A percentile compares a stretch with the other conserved stretches of the same genome.
Evolutionary conservation across 2,797 vertebrate genomes (phyloP).

Genomic region (Eupleurogrammus muticus): DNA sequence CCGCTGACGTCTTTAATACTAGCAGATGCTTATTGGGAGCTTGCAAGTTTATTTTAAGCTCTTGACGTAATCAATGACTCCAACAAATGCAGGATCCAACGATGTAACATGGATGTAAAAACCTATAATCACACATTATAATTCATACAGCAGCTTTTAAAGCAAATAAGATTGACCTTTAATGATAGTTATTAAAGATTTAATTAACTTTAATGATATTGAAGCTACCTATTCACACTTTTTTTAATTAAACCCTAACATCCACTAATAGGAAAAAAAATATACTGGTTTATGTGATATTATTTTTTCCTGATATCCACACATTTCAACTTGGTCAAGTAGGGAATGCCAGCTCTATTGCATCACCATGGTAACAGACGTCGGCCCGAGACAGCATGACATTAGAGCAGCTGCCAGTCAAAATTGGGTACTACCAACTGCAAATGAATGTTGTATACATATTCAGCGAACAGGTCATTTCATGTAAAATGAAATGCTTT

Average conservation of each 20-base stretch:
- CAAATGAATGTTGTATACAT: background rate
- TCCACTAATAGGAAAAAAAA: background rate
- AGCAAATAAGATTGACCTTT: background rate
- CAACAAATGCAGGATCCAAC: background rate
- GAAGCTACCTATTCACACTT: background rate
- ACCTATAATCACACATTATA: background rate
- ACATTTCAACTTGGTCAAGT: constrained; percentile 9
- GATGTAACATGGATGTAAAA: background rate
- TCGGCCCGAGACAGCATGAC: constrained; percentile 7
- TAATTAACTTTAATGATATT: too few species aligned
- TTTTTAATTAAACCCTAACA: background rate
- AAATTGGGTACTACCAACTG: background rate
- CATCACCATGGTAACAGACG: constrained; percentile 44
- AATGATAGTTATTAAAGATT: background rate
- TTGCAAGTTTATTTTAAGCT: background rate
- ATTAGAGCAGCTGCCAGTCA: constrained; percentile 32
- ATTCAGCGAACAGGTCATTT: background rate
- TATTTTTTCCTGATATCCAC: constrained; percentile 1
- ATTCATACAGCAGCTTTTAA: background rate
- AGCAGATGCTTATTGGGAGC: background rate
- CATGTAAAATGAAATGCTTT: background rate
- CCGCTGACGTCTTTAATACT: constrained; percentile 2
- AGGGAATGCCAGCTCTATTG: background rate
- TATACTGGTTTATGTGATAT: background rate
- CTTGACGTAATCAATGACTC: background rate